phyloP scores from a whole-genome alignment of 2,113 vertebrate genomes.

The Sprattus sprattus region DNA sequence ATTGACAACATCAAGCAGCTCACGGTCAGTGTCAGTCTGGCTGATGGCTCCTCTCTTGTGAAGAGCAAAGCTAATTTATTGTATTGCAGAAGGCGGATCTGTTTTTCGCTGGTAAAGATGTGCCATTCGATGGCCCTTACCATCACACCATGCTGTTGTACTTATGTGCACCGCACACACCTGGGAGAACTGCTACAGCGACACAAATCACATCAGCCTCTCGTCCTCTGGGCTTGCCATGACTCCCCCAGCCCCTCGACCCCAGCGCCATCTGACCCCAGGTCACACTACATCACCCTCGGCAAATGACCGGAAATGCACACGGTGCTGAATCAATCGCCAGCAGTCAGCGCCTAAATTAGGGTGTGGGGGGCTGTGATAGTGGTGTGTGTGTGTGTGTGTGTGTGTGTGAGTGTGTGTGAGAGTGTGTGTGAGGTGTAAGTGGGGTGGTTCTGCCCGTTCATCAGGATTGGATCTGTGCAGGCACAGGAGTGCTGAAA shows the following conservation, averaged over 20 bases:
- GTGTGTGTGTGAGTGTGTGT: conserved; percentile 32
- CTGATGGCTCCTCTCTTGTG: background rate
- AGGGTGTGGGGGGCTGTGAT: conserved; percentile 37
- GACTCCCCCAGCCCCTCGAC: conserved; percentile 16
- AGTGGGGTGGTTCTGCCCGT: background rate
- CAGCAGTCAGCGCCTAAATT: conserved; percentile 60
- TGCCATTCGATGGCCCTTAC: background rate
- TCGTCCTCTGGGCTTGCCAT: background rate
- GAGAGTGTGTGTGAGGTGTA: background rate
- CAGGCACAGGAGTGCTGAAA: conserved; percentile 67
- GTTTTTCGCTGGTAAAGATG: background rate
- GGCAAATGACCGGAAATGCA: conserved; percentile 61
- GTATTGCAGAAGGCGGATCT: background rate
- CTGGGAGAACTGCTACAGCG: background rate
- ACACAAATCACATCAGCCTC: background rate
- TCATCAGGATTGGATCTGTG: conserved; percentile 43
- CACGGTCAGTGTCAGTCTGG: background rate
- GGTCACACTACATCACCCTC: conserved; percentile 63
- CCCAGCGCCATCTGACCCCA: conserved; percentile 44
- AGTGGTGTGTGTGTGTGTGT: conserved; percentile 50
- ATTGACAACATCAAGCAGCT: background rate
- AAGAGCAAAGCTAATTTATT: background rate
- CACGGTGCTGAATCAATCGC: conserved; percentile 64
- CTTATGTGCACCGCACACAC: background rate
- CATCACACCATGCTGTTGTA: background rate